Conservation (phyloP, 2,113 vertebrate species). For the Piprites chloris region DNA sequence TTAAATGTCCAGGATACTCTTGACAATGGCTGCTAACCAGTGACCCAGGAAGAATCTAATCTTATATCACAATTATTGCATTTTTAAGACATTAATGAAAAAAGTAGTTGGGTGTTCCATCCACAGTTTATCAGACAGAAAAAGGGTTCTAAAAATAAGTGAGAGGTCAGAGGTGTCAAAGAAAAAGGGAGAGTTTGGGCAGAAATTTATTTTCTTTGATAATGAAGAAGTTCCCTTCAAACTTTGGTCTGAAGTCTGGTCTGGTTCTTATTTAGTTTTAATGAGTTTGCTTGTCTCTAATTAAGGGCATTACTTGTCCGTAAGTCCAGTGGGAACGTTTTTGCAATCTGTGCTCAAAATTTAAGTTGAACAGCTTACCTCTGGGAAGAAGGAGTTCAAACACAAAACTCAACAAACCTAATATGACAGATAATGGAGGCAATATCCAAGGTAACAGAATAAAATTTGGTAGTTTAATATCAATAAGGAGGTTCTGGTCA, state of each 20-base stretch:
- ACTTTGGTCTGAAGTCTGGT: not conserved
- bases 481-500: not conserved
- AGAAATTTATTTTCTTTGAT: not conserved
- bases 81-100: not conserved
- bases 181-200: not conserved
- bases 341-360: conserved; percentile 4
- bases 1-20: not conserved
- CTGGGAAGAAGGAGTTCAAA: not conserved
- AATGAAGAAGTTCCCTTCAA: not conserved
- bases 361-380: not conserved
- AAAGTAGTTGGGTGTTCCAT: not conserved
- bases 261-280: not conserved
- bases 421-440: not conserved
- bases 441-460: not conserved
- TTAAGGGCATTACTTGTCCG: not conserved
- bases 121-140: not conserved
- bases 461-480: not conserved
- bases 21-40: not conserved
- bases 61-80: not conserved
- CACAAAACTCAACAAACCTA: not conserved
- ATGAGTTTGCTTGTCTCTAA: not conserved
- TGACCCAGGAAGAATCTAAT: not conserved
- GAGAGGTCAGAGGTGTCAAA: not conserved
- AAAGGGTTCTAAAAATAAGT: not conserved
- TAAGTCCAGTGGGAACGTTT: not conserved